Percentiles rank a stretch among this genome's conserved stretches.
Evolutionary conservation across 2,797 vertebrate genomes (phyloP).

Genomic region (Channallabes apus): DNA sequence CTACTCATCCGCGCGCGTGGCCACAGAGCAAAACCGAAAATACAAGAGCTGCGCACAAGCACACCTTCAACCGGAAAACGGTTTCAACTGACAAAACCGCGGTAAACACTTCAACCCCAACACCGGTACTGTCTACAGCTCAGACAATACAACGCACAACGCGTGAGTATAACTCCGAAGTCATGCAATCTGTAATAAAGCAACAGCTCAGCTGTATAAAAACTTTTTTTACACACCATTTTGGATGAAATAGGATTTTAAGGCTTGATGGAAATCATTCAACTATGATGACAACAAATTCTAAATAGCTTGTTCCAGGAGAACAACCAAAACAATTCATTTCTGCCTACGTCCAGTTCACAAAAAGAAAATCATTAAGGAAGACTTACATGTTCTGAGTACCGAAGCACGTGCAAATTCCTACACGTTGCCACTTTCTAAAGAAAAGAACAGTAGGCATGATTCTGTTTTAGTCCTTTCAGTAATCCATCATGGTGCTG

Average conservation of each 20-base stretch:
- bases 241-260: background rate
- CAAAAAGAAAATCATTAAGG: background rate
- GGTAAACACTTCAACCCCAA: slow-evolving; percentile 21
- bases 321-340: background rate
- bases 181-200: background rate
- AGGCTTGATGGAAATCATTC: background rate
- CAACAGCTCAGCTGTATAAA: background rate
- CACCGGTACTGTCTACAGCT: background rate
- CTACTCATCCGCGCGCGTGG: slow-evolving; percentile 37
- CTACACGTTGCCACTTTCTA: slow-evolving; percentile 4
- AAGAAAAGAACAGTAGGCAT: background rate
- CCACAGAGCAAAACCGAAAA: slow-evolving; percentile 52
- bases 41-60: slow-evolving; percentile 21
- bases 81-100: slow-evolving; percentile 55
- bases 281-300: background rate
- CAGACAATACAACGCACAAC: background rate
- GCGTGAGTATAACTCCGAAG: background rate
- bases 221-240: background rate
- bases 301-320: too few relatives aligned
- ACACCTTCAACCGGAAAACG: slow-evolving; percentile 54
- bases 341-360: background rate
- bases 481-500: slow-evolving; percentile 6
- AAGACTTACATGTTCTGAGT: slow-evolving; percentile 2
- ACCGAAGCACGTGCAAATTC: slow-evolving; percentile 4
- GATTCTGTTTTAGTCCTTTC: slow-evolving; percentile 19